A percentile compares a stretch with the other conserved stretches of the same genome.
Evolutionary conservation across 2,888 invertebrate species (phyloP).

Genomic region (Tetramorium bicarinatum): DNA sequence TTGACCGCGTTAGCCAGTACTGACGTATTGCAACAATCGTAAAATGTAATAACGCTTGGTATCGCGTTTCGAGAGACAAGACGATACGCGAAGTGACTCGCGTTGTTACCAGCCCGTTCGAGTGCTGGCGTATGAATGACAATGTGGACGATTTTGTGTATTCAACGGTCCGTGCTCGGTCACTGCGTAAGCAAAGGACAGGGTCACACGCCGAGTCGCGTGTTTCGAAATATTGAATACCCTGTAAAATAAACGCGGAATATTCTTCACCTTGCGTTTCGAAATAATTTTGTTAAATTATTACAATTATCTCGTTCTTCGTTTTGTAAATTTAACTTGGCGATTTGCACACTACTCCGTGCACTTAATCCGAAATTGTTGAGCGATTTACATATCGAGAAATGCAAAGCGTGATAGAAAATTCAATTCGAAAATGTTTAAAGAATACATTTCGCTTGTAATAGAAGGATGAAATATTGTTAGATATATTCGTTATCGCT

Average conservation of each 20-base stretch:
- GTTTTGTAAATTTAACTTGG: not conserved
- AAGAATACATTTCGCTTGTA: not conserved
- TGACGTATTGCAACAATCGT: not conserved
- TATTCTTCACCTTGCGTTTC: not conserved
- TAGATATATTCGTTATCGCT: not conserved
- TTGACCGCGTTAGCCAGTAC: not conserved
- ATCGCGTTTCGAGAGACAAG: not conserved
- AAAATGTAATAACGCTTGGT: not conserved
- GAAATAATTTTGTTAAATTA: not conserved
- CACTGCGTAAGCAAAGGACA: not conserved
- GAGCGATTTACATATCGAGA: not conserved
- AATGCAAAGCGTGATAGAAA: not conserved
- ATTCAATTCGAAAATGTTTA: not conserved
- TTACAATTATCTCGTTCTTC: not conserved
- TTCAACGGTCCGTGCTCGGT: not conserved
- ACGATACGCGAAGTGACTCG: not conserved
- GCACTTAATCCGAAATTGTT: not conserved
- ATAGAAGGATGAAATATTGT: not conserved
- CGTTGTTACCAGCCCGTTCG: not conserved
- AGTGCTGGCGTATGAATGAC: not conserved
- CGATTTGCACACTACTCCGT: not conserved
- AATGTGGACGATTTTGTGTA: not conserved
- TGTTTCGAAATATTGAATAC: not conserved
- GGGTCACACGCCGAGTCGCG: not conserved
- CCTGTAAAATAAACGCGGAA: not conserved